Evolutionary conservation across 2,113 vertebrate species (phyloP), one percentile per base, ranked within the genome.

Genomic region (Oplegnathus fasciatus): DNA sequence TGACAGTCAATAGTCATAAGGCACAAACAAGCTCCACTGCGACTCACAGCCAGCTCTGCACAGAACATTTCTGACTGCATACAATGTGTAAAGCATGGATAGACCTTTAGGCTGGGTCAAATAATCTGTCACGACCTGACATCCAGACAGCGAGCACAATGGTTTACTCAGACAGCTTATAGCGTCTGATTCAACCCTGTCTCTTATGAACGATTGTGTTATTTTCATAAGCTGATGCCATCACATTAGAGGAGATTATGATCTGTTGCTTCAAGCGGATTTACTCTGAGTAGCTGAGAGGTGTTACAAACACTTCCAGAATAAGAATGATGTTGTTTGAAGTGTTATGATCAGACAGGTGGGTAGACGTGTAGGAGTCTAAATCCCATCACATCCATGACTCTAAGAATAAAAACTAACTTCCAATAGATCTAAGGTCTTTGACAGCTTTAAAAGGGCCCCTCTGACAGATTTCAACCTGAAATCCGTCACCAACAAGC

Each of bases 1-100:
- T 15, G 57, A 70, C 64, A 68, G 72, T 86, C 75, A 44, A 67
- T 55, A 58, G 64, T 73, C 74, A 64, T 62, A 13, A 82, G 48
- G n/a, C n/a, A 77, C 67, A 76, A 78, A 78, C 26, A 62, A 42
- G 66, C 24, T 48, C 65, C 58, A 34, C 28, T 18, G 46, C 71
- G 37, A 67, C 32, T 71, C 67, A 52, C 5, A 57, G 13, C 34
- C 32, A 83, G 60, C 32, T 85, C 48, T 62, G 32, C 48, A 70
- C 40, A 79, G 2, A 71, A 74, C 26, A 61, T 64, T 72, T 67
- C 44, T 75, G 26, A 58, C 44, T n/a, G 20, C 30, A 34, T 40
- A 61, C 30, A 5, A 26, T 34, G 64, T 71, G 67, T 28, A 60
- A 78, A 37, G 17, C 50, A 78, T 2, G 11, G 20, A 50, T 30